These are phyloP conservation scores for Polyploca ridens DNA, from an alignment of 2,888 invertebrate species.

Conservation along the genomic window DNA sequence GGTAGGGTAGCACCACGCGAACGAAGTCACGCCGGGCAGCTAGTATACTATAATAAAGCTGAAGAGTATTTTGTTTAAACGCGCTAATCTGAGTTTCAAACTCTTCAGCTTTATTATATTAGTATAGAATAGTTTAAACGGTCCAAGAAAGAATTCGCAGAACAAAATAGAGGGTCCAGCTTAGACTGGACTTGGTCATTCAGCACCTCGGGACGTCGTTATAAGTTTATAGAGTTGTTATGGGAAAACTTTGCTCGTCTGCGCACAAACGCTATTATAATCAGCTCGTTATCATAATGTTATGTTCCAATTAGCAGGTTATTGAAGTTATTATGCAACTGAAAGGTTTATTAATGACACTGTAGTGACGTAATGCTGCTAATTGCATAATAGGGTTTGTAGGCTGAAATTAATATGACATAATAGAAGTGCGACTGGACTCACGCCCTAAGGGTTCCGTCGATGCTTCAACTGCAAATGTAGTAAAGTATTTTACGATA, in stretches of 20 bases:
- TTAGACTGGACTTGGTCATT: background rate
- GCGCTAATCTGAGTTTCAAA: too few species aligned
- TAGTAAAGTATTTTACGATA: too few species aligned
- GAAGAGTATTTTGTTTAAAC: too few species aligned
- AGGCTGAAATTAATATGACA: too few species aligned
- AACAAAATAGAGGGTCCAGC: background rate
- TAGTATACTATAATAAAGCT: too few species aligned
- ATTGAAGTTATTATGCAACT: background rate
- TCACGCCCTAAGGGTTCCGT: background rate
- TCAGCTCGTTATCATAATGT: background rate
- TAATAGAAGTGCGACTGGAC: too few species aligned
- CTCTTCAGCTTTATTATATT: background rate
- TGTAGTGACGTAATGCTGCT: too few species aligned
- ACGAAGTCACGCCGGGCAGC: too few species aligned
- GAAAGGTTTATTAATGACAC: background rate
- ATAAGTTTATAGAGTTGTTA: background rate
- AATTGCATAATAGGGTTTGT: background rate
- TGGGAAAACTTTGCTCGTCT: conserved; percentile 3
- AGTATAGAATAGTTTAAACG: too few species aligned
- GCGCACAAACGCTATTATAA: background rate
- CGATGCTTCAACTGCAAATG: too few species aligned
- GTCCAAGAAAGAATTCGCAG: background rate
- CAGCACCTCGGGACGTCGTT: background rate
- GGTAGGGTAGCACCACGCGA: too few species aligned
- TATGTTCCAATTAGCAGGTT: background rate